These are phyloP conservation scores for Nebria salina DNA, from an alignment of 2,888 invertebrate species.

Conservation along the genomic window DNA sequence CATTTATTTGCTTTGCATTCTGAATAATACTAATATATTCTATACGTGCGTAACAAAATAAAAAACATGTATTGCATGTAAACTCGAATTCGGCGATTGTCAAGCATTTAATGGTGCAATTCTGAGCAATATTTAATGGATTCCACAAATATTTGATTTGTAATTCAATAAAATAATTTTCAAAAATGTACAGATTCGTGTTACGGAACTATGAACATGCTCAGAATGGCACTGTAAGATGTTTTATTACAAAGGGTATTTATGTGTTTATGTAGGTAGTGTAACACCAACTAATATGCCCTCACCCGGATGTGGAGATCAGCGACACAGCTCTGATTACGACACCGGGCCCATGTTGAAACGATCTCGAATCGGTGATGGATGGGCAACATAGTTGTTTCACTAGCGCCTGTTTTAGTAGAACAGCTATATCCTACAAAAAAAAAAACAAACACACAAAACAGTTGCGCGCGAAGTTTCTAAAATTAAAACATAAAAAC, in stretches of 20 bases:
- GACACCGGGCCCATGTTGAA: constrained; percentile 77
- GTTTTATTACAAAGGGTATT: constrained; percentile 50
- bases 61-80: too few species aligned
- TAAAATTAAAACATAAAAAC: not conserved
- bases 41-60: too few species aligned
- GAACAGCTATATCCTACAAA: not conserved
- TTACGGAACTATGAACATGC: too few species aligned
- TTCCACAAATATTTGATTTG: too few species aligned
- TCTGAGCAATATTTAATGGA: too few species aligned
- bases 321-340: constrained; percentile 69
- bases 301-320: constrained; percentile 70
- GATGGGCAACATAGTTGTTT: constrained; percentile 86
- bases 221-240: too few species aligned
- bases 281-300: constrained; percentile 86
- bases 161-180: too few species aligned
- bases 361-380: constrained; percentile 86
- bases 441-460: not conserved
- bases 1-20: too few species aligned
- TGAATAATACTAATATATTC: too few species aligned
- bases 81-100: too few species aligned
- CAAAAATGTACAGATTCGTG: too few species aligned
- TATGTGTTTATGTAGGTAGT: constrained; percentile 68
- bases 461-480: not conserved
- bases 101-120: too few species aligned
- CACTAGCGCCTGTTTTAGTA: not conserved